Evolutionary conservation across 2,113 vertebrate genomes (phyloP), one percentile per base, ranked within the genome.

Genomic region (Erpornis zantholeuca): DNA sequence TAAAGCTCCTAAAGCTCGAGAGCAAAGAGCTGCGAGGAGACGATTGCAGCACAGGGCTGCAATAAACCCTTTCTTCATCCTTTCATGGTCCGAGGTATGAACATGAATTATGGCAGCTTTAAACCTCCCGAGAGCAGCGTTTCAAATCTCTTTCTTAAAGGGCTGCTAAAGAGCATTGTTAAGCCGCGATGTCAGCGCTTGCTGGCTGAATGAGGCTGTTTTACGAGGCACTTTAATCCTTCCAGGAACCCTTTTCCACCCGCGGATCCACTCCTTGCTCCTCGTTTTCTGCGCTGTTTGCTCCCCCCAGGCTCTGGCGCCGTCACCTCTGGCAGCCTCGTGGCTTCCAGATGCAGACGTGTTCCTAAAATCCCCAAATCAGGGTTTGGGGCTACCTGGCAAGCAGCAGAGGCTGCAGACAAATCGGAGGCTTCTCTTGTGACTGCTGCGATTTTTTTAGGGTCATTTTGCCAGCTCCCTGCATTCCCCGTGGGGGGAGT

Each of bases 51-150:
- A 47, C 60, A 40, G 4, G 9, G 25, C 92, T 72, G 78, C 90
- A 91, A 91, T 97, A 96, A 97, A 96, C 87, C 38, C 82, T 86
- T 42, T 83, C 77, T 96, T 88, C 92, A 70, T 97, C 96, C 95
- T 96, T 97, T 97, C 96, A 94, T 95, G 95, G 97, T 84, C 77
- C 86, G 91, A 84, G 94, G 70, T 40, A 57, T 12, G 91, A 90
- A 52, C 63, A 29, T 91, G 95, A 97, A 77, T 96, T 89, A 94
- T 5, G 65, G 86, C 71, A 63, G 7, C 29, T 76, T 60, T 47
- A 91, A 95, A 86, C 31, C 63, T 54, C 81, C 90, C 12, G 63
- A 96, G 88, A 91, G 77, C 86, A 42, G 65, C 66, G 15, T 63
- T 31, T 85, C 86, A 84, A 95, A 90, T 77, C 14, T 4, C 49